phyloP scores from a whole-genome alignment of 2,797 vertebrate genomes.

The Sebastes iracundus region DNA sequence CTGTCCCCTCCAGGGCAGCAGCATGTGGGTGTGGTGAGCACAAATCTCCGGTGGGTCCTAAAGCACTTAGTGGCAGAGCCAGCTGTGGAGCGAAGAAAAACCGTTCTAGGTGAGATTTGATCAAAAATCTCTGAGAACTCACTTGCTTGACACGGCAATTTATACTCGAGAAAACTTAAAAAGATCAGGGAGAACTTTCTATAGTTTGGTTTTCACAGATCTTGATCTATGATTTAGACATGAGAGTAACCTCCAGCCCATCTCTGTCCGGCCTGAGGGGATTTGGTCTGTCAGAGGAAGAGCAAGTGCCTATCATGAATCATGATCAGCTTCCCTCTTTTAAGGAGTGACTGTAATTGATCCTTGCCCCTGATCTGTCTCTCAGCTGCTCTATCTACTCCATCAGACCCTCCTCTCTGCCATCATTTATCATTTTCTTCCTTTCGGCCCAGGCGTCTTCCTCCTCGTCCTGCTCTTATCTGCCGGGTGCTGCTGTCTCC shows the following conservation, averaged over 20 bases:
- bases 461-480: constrained; percentile 89
- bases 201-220: neutral
- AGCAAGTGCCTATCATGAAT: constrained; percentile 29
- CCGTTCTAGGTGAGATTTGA: constrained; percentile 87
- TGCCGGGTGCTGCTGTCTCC: constrained; percentile 90
- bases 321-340: constrained; percentile 29
- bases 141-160: neutral
- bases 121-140: neutral
- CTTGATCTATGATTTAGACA: constrained; percentile 5
- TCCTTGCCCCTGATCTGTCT: constrained; percentile 21
- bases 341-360: constrained; percentile 38
- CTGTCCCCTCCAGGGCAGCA: constrained; percentile 67
- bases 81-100: constrained; percentile 87
- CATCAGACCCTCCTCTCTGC: constrained; percentile 34
- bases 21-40: constrained; percentile 86
- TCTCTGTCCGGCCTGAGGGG: constrained; percentile 7
- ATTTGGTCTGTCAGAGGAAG: constrained; percentile 27
- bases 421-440: constrained; percentile 36
- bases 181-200: neutral
- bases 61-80: constrained; percentile 90
- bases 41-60: constrained; percentile 88
- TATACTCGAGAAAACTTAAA: neutral
- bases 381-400: constrained; percentile 23
- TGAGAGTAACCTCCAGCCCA: constrained; percentile 5
- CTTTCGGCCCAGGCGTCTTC: constrained; percentile 85